phyloP scores from a whole-genome alignment of 2,797 vertebrate genomes.

The Lindbergichthys nudifrons region DNA sequence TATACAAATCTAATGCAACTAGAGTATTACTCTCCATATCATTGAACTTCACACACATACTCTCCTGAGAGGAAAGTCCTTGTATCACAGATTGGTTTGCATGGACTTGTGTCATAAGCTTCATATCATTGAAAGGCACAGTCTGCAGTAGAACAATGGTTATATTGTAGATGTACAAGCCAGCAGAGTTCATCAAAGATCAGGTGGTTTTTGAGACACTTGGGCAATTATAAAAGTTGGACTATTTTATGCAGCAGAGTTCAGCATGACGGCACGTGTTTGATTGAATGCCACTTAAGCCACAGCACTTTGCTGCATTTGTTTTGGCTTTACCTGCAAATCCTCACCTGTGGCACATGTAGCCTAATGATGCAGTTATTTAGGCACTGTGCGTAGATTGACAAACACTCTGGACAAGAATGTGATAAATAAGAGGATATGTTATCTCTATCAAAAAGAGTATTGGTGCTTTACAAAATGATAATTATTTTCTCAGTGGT shows the following conservation, averaged over 20 bases:
- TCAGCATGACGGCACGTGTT: conserved; percentile 5
- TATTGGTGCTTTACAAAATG: background rate
- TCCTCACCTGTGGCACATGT: background rate
- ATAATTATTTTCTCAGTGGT: background rate
- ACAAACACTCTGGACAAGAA: background rate
- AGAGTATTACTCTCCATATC: background rate
- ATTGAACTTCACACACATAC: conserved; percentile 13
- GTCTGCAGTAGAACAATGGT: conserved; percentile 61
- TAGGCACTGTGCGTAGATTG: background rate
- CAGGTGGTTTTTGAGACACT: conserved; percentile 55
- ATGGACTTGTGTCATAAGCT: conserved; percentile 43
- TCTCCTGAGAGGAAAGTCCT: conserved; percentile 19
- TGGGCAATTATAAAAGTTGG: conserved; percentile 40
- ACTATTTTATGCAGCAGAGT: conserved; percentile 11
- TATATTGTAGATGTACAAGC: conserved; percentile 61
- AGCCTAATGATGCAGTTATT: background rate
- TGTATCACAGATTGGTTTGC: conserved; percentile 36
- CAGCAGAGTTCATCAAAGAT: conserved; percentile 55
- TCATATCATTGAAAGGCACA: conserved; percentile 36
- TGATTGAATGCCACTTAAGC: background rate
- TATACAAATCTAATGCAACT: conserved; percentile 13
- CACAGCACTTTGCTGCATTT: background rate
- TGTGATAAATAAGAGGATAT: conserved; percentile 1
- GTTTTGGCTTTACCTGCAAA: background rate
- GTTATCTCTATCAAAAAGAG: background rate